phyloP scores from a whole-genome alignment of 2,888 invertebrate genomes.

The Chymomyza fuscimana region DNA sequence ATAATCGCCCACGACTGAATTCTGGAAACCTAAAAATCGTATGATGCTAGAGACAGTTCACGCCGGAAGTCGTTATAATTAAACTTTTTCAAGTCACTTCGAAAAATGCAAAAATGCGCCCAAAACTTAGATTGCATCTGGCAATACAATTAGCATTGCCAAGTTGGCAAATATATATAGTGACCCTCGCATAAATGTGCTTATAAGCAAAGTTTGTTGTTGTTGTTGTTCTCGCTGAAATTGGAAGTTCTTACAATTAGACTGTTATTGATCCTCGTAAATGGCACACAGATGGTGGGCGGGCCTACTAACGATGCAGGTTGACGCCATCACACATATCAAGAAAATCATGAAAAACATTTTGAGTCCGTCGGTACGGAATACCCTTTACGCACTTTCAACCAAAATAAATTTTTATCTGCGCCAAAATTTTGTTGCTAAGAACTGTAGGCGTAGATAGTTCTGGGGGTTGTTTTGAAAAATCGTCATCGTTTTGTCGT shows the following conservation, averaged over 20 bases:
- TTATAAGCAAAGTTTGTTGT: conserved; percentile 25
- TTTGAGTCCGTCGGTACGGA: not conserved
- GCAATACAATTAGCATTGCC: no score
- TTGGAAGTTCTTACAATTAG: conserved; percentile 65
- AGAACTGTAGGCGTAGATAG: not conserved
- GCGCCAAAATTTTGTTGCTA: no score
- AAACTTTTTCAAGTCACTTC: no score
- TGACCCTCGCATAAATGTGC: conserved; percentile 13
- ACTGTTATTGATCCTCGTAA: conserved; percentile 39
- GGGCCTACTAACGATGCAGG: conserved; percentile 45
- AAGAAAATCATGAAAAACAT: not conserved
- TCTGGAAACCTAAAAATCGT: no score
- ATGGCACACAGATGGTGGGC: conserved; percentile 18
- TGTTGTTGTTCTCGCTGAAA: conserved; percentile 57
- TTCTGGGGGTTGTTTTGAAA: no score
- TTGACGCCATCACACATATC: conserved; percentile 59
- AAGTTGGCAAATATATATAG: conserved; percentile 20
- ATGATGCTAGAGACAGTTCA: no score
- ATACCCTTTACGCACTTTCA: no score
- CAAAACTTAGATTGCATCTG: no score
- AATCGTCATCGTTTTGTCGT: not conserved
- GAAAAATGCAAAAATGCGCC: no score
- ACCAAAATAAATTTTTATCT: no score
- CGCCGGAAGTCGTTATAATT: no score
- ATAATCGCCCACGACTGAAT: no score